Percentiles rank a stretch among this genome's conserved stretches.
phyloP scores from a whole-genome alignment of 2,797 vertebrate genomes.

The Channa striata region DNA sequence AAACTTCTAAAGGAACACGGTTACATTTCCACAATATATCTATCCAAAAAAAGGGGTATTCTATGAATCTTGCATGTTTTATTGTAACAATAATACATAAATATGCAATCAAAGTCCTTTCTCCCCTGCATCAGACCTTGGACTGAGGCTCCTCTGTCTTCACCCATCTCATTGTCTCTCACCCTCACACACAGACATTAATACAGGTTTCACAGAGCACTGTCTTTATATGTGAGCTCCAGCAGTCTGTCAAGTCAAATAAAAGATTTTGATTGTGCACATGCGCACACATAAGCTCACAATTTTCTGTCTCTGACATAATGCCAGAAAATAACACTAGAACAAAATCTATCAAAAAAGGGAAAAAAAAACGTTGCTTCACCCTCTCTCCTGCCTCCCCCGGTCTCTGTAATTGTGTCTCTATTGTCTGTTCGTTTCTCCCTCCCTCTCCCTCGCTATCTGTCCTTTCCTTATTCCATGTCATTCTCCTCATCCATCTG shows the following conservation, averaged over 20 bases:
- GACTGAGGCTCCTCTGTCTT: constrained; percentile 7
- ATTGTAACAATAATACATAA: no score
- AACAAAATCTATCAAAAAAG: constrained; percentile 57
- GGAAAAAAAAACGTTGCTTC: constrained; percentile 34
- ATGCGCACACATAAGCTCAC: constrained; percentile 6
- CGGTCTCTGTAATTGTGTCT: constrained; percentile 56
- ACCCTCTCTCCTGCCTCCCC: constrained; percentile 42
- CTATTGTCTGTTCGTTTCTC: constrained; percentile 53
- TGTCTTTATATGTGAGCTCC: constrained; percentile 46
- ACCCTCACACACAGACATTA: constrained; percentile 16
- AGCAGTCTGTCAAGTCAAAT: constrained; percentile 53
- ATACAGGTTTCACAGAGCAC: constrained; percentile 24
- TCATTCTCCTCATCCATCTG: constrained; percentile 65
- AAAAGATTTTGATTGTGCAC: constrained; percentile 31
- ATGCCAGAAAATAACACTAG: constrained; percentile 64
- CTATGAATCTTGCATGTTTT: no score
- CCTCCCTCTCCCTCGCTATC: constrained; percentile 49
- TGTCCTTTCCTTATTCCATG: constrained; percentile 58
- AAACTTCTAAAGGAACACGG: no score
- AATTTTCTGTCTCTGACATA: constrained; percentile 56
- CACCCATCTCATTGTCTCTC: background rate
- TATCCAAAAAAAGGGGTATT: background rate
- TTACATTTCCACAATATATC: constrained; percentile 2
- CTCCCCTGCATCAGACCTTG: constrained; percentile 1
- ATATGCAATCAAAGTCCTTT: background rate